Evolutionary conservation across 2,113 vertebrate genomes (phyloP), one percentile per base, ranked within the genome.

Genomic region (Cynoglossus semilaevis): DNA sequence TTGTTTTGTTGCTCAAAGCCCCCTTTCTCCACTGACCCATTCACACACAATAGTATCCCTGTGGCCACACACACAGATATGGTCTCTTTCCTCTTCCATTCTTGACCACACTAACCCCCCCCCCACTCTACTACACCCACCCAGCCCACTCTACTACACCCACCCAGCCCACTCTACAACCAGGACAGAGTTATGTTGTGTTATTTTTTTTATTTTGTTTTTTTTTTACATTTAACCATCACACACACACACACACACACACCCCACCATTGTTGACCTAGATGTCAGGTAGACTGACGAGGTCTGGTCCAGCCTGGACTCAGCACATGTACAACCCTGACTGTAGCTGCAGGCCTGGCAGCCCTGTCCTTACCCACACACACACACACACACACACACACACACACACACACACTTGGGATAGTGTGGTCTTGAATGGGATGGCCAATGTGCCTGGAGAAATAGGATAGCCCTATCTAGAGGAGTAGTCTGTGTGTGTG

Each of bases 1-100:
- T 88, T 85, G 79, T 85, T 85, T 87, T 81, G 85, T 83, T 75
- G 79, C 86, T 87, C 82, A 85, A 81, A 85, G 86, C 82, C 65
- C 64, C 69, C 78, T 84, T 84, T 87, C 83, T 88, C 81, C 77
- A 75, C 74, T 84, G 80, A 87, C 83, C 83, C 82, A 82, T 83
- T 86, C 84, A 84, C 68, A 78, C 65, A 87, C 85, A 85, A 85
- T 82, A 71, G 80, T 68, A 48, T 73, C 69, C 76, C 79, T 82
- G 58, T 87, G 72, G 77, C 55, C 65, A 71, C 67, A 47, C 22
- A 55, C 64, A 58, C 19, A 56, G 18, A 79, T 67, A 52, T 41
- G 69, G 57, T 70, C 59, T 60, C 42, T 56, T 68, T 74, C 55
- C 49, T 49, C 48, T 67, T 59, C 52, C 43, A 46, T 71, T 63